Conservation (phyloP, 2,888 invertebrate species). For the Entomobrya proxima region DNA sequence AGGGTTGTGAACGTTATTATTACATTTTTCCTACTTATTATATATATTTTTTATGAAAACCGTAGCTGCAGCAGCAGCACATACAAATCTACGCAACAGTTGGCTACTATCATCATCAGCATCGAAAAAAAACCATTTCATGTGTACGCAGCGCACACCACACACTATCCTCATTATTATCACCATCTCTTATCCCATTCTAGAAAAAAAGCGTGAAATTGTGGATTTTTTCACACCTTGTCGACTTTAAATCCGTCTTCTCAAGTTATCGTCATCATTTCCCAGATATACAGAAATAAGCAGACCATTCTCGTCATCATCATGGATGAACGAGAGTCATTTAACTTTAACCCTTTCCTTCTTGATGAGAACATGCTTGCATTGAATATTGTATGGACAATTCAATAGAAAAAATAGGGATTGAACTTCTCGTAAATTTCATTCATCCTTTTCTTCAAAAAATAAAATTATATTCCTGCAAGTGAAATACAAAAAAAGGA, state of each 20-base stretch:
- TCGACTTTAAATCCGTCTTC: constrained; percentile 44
- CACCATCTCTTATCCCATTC: constrained; percentile 17
- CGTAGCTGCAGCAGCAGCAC: no score
- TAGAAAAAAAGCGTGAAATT: constrained; percentile 70
- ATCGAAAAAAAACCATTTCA: no score
- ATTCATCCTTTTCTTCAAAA: constrained; percentile 17
- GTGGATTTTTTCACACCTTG: constrained; percentile 70
- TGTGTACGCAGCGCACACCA: constrained; percentile 4
- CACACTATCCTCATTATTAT: neutral
- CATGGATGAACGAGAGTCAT: neutral
- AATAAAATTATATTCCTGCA: no score
- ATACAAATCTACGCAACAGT: constrained; percentile 35
- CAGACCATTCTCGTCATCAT: neutral
- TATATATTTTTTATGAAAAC: neutral
- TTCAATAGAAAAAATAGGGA: neutral
- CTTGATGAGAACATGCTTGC: neutral
- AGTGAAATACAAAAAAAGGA: neutral
- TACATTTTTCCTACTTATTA: neutral
- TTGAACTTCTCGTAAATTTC: constrained; percentile 13
- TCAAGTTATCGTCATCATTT: constrained; percentile 14
- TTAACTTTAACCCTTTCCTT: constrained; percentile 35
- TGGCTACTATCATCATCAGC: constrained; percentile 45
- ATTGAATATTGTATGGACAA: neutral
- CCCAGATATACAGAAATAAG: constrained; percentile 1
- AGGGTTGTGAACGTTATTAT: neutral